Evolutionary conservation across 2,797 vertebrate species (phyloP).

Genomic region (Buphagus erythrorhynchus): DNA sequence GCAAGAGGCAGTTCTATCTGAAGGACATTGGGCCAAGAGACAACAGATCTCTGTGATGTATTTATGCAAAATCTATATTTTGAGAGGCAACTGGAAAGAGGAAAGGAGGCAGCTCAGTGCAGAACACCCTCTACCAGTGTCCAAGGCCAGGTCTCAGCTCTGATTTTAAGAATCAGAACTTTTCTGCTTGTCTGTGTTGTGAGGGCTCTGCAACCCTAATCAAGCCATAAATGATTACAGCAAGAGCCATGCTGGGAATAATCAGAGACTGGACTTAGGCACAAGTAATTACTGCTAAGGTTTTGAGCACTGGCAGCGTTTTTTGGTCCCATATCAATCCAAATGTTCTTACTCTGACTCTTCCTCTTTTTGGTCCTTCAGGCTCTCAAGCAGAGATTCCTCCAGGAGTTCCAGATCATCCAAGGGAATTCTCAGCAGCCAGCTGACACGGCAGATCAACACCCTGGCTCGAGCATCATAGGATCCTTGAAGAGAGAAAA

Average conservation of each 20-base stretch:
- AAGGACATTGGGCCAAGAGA: background rate
- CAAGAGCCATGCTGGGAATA: background rate
- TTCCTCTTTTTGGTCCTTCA: constrained; percentile 83
- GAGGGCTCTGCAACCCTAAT: background rate
- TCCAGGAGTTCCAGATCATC: constrained; percentile 89
- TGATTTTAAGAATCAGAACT: background rate
- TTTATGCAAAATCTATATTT: background rate
- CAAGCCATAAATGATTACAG: background rate
- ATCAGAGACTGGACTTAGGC: constrained; percentile 23
- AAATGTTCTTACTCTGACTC: constrained; percentile 88
- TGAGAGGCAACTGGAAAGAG: background rate
- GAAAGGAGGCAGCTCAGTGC: background rate
- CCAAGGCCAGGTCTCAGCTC: background rate
- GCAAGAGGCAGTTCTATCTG: background rate
- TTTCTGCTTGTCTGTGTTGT: background rate
- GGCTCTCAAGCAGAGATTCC: constrained; percentile 88
- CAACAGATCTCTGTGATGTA: background rate
- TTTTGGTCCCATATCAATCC: background rate
- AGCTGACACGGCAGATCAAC: constrained; percentile 85
- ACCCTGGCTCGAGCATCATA: constrained; percentile 92
- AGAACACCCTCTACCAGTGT: background rate
- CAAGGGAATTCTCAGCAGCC: constrained; percentile 82
- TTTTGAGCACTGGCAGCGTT: background rate
- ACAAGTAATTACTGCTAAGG: background rate
- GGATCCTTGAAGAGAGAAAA: constrained; percentile 78